A percentile compares a stretch with the other conserved stretches of the same genome.
Evolutionary conservation across 2,888 invertebrate genomes (phyloP).

Genomic region (Brachypalpus laphriformis): DNA sequence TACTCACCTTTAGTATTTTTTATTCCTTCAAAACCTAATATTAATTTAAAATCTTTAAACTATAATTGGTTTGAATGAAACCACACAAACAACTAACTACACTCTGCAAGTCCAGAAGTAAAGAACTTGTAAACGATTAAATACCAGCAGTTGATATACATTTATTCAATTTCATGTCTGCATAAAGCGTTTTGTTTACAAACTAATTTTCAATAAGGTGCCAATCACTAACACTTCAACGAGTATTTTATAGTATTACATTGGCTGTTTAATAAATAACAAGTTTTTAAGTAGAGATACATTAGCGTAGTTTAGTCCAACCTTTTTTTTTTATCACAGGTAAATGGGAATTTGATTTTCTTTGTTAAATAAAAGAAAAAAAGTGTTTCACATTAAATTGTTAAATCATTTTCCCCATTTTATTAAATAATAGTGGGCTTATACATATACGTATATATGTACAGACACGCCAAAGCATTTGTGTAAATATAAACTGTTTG

Average conservation of each 20-base stretch:
- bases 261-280: neutral
- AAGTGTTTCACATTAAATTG: neutral
- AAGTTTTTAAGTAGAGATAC: neutral
- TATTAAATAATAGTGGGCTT: neutral
- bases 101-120: neutral
- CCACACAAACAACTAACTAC: neutral
- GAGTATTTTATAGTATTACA: neutral
- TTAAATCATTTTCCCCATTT: neutral
- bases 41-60: too few species aligned
- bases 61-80: too few species aligned
- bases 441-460: too few species aligned
- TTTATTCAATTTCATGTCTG: neutral
- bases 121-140: neutral
- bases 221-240: neutral
- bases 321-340: neutral
- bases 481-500: neutral
- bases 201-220: slow-evolving; percentile 15
- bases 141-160: neutral
- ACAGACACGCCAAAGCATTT: too few species aligned
- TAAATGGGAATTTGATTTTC: neutral
- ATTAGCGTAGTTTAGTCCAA: neutral
- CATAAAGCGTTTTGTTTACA: neutral
- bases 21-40: too few species aligned
- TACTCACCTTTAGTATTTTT: too few species aligned
- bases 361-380: neutral